Evolutionary conservation across 2,797 vertebrate species (phyloP), one percentile per base, ranked within the genome.

Genomic region (Amphiprion clarkii): DNA sequence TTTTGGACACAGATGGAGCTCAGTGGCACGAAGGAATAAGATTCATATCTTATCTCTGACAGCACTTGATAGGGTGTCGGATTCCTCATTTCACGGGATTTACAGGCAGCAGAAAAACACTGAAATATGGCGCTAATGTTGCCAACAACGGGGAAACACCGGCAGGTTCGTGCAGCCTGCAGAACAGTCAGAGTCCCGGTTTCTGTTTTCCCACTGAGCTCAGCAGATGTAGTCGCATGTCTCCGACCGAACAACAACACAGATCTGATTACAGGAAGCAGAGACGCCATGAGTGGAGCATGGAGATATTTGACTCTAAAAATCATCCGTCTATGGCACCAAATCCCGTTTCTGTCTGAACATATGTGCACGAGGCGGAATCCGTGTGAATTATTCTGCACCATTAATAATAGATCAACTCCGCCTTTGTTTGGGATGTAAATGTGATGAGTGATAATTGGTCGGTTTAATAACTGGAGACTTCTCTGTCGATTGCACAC

Each of bases 201-300:
- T 14, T 31, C 36, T 5, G 12, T 44, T 61, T 59, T 67, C 74
- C 55, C 57, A 12, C 65, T 11, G 54, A 53, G 76, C 39, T 39
- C 6, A 11, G 69, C 64, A 68, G 62, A 71, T 60, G 74, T 29
- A 23, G 55, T 55, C 44, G 67, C 83, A 70, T 73, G 83, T 83
- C 16, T 81, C 78, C 64, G 89, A 87, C 92, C 89, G 83, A 91
- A 79, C 76, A 84, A 77, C 66, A 44, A 83, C 84, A 74, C 84
- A 39, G 63, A 68, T 82, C 81, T 89, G 92, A 92, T 90, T 89
- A 89, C 81, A 71, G 88, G 23, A 51, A n/a, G 12, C 42, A 63
- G 61, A 70, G 52, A 42, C 40, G 29, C 42, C 46, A 58, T 66
- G 62, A 66, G 60, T 40, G 59, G 58, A 17, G 68, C 19, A 4